Percentiles rank a stretch among this genome's conserved stretches.
Conservation (phyloP, 2,797 vertebrate genomes). For the Neostethus bicornis region DNA sequence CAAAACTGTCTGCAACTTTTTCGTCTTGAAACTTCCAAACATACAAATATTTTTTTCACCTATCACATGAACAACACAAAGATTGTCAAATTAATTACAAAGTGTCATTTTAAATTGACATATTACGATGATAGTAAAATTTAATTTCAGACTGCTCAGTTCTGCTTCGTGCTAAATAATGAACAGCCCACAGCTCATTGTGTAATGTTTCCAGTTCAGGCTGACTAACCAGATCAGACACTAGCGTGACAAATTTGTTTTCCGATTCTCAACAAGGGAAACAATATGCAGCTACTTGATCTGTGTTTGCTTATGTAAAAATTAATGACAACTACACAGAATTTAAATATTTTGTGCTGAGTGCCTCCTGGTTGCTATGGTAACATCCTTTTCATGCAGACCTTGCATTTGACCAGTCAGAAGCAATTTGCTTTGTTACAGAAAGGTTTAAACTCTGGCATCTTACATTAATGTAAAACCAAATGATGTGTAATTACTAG, state of each 20-base stretch:
- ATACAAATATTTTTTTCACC: background rate
- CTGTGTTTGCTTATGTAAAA: background rate
- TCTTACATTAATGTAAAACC: background rate
- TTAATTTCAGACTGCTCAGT: conserved; percentile 49
- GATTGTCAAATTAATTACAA: conserved; percentile 39
- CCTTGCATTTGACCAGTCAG: background rate
- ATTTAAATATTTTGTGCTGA: background rate
- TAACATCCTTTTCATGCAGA: background rate
- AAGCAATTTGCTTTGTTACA: background rate
- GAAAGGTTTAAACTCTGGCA: background rate
- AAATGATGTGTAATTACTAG: background rate
- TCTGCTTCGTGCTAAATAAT: conserved; percentile 62
- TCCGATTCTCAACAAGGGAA: conserved; percentile 60
- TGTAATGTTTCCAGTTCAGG: conserved; percentile 57
- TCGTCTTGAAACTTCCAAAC: background rate
- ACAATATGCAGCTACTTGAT: background rate
- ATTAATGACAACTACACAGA: background rate
- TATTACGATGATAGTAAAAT: conserved; percentile 31
- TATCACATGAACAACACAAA: conserved; percentile 6
- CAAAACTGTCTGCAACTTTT: conserved; percentile 5
- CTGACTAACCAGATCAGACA: conserved; percentile 67
- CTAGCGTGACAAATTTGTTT: conserved; percentile 69
- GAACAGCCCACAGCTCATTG: conserved; percentile 57
- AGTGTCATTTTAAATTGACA: conserved; percentile 49
- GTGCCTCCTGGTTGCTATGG: background rate